Conservation (phyloP, 2,797 vertebrate genomes). For the Dryobates pubescens region DNA sequence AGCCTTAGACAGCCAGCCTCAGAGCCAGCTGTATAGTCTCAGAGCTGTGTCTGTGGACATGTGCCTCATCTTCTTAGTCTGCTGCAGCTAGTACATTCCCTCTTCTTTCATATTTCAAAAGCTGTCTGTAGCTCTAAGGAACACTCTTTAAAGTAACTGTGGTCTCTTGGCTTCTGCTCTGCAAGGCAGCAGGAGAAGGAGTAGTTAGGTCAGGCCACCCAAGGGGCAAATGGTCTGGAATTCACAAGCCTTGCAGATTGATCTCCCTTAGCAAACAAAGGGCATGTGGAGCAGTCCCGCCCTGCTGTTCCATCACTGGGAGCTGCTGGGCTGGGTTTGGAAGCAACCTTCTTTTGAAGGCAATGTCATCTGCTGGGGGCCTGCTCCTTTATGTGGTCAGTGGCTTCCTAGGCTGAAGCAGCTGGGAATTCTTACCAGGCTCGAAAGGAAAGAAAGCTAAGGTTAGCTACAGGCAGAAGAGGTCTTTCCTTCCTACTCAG, state of each 20-base stretch:
- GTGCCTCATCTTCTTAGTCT: constrained; percentile 53
- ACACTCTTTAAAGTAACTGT: not conserved
- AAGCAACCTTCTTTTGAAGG: not conserved
- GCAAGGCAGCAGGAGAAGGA: not conserved
- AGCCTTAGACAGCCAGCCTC: constrained; percentile 52
- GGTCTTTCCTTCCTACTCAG: not conserved
- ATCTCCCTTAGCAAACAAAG: constrained; percentile 11
- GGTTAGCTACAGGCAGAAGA: not conserved
- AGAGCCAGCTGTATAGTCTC: constrained; percentile 75
- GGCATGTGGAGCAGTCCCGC: not conserved
- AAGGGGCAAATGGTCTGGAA: not conserved
- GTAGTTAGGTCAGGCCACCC: not conserved
- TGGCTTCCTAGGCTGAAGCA: not conserved
- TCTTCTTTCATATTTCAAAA: not conserved
- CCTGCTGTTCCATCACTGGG: not conserved
- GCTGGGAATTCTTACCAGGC: not conserved
- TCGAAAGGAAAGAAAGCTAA: not conserved
- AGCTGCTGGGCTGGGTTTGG: not conserved
- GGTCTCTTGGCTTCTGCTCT: constrained; percentile 20
- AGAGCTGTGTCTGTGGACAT: constrained; percentile 17
- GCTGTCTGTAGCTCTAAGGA: not conserved
- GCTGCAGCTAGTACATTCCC: not conserved
- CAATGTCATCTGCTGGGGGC: not conserved
- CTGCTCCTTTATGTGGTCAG: not conserved
- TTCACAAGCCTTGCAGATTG: not conserved